Conservation (phyloP, 2,888 invertebrate genomes). For the Scaptomyza tumidula region DNA sequence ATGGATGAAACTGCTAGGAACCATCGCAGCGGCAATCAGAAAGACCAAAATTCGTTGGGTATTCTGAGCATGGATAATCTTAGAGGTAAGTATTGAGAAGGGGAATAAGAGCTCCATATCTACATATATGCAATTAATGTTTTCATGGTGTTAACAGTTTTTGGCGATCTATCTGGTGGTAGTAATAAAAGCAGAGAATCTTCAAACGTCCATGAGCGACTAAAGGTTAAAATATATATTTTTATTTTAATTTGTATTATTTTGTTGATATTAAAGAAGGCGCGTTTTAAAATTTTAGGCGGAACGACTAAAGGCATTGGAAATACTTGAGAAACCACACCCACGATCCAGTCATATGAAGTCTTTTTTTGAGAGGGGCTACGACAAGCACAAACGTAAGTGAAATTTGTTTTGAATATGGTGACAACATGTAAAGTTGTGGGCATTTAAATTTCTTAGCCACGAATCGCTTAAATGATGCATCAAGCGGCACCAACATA, state of each 20-base stretch:
- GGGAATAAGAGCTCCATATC: not conserved
- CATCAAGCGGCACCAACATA: conserved; percentile 72
- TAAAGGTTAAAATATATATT: conserved; percentile 57
- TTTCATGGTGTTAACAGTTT: conserved; percentile 58
- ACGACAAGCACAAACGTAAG: conserved; percentile 28
- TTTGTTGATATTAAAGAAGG: not conserved
- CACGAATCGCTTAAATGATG: conserved; percentile 50
- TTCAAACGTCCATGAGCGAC: conserved; percentile 62
- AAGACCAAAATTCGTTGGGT: conserved; percentile 70
- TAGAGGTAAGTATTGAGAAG: conserved; percentile 50
- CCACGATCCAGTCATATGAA: conserved; percentile 36
- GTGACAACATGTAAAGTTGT: not conserved
- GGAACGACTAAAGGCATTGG: conserved; percentile 77
- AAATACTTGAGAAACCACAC: conserved; percentile 71
- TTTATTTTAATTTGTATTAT: not conserved
- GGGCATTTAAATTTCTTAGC: conserved; percentile 5
- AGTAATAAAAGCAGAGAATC: conserved; percentile 33
- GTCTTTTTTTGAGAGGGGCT: conserved; percentile 10
- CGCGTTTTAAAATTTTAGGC: conserved; percentile 45
- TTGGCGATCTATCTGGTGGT: conserved; percentile 74
- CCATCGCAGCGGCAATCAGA: conserved; percentile 23
- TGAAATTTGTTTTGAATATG: not conserved
- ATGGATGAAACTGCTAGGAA: conserved; percentile 57
- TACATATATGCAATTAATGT: not conserved
- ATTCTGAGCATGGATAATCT: conserved; percentile 77